Percentiles rank a stretch among this genome's conserved stretches.
phyloP scores from a whole-genome alignment of 2,113 vertebrate genomes.

The Acinonyx jubatus region DNA sequence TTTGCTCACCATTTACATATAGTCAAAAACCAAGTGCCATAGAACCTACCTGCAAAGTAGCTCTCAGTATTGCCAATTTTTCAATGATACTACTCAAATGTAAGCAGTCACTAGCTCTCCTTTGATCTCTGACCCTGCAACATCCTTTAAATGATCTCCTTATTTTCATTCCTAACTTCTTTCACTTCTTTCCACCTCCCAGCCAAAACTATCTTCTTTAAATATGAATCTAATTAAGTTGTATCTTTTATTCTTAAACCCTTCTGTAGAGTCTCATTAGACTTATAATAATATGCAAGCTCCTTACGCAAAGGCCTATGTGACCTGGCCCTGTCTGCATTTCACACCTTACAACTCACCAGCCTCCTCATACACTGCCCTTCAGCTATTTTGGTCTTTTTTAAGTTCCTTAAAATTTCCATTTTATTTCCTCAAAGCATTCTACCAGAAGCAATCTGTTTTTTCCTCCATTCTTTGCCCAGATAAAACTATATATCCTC shows the following conservation, averaged over 20 bases:
- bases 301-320: neutral
- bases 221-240: constrained; percentile 46
- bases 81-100: neutral
- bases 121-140: neutral
- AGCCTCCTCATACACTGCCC: neutral
- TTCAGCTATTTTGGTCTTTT: neutral
- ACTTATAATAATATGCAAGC: neutral
- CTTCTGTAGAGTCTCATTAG: constrained; percentile 22
- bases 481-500: neutral
- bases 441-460: neutral
- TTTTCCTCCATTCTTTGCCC: neutral
- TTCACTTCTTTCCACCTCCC: neutral
- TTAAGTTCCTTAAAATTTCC: neutral
- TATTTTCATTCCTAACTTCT: constrained; percentile 24
- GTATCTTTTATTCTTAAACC: constrained; percentile 30
- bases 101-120: neutral
- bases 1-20: neutral
- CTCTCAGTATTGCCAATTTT: neutral
- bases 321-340: neutral
- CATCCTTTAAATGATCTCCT: neutral
- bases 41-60: neutral
- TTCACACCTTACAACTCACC: neutral
- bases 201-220: constrained; percentile 2
- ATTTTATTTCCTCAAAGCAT: neutral
- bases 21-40: neutral